A percentile compares a stretch with the other conserved stretches of the same genome.
These are phyloP conservation scores for Rhincodon typus DNA, from an alignment of 2,797 vertebrate genomes.

Conservation along the genomic window DNA sequence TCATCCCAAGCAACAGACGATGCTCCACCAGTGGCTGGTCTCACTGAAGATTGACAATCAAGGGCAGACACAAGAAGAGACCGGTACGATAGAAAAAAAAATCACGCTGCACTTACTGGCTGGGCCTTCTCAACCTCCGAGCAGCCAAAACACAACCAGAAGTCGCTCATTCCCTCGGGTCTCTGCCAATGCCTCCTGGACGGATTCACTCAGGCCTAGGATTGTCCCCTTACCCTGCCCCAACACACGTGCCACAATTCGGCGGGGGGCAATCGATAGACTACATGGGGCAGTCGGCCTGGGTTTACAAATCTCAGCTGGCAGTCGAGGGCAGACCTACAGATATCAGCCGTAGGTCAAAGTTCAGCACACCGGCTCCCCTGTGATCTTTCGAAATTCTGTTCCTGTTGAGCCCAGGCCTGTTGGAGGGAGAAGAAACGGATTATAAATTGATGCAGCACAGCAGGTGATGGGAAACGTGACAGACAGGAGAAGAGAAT, in stretches of 20 bases:
- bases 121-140: conserved; percentile 83
- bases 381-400: neutral
- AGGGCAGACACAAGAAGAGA: neutral
- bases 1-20: too few species aligned
- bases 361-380: neutral
- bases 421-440: conserved; percentile 30
- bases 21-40: too few species aligned
- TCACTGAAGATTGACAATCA: neutral
- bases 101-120: conserved; percentile 62
- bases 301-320: neutral
- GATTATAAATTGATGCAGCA: neutral
- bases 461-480: neutral
- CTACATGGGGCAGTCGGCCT: neutral
- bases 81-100: neutral
- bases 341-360: neutral
- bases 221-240: neutral
- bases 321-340: neutral
- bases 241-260: conserved; percentile 49
- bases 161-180: conserved; percentile 73
- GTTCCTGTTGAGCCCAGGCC: neutral
- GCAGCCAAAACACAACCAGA: conserved; percentile 93
- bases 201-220: neutral
- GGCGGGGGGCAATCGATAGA: neutral
- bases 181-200: conserved; percentile 47
- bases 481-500: too few species aligned